Base-by-base conservation (phyloP, 2,797 vertebrate species). In the Sebastes nivosus region DNA sequence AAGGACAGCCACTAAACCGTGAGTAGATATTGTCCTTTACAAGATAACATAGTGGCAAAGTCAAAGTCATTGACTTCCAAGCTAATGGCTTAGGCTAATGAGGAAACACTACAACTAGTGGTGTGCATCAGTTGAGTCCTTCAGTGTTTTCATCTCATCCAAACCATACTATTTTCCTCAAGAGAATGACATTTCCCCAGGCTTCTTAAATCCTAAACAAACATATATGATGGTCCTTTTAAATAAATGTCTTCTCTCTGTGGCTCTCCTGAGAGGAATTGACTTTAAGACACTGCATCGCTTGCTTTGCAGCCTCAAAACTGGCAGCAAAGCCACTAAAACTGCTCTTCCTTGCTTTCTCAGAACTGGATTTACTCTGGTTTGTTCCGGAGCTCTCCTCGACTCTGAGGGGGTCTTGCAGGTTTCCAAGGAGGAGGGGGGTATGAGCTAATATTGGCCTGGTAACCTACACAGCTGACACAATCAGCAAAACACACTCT, bases 361-460 rank as follows among this genome's bases (percentile, higher is more conserved):
- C 70, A 57, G 22, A 59, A 29, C 34, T 68, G 29, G 71, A 81
- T 66, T 84, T 83, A 36, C 52, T 68, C 12, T 72, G 67, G 54
- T 81, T 59, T 82, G 55, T 79, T 78, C 60, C n/a, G 2, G 24
- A 54, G 64, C 14, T 71, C 24, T 68, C 46, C 20, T 4, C 3
- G 2, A 22, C 2, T 73, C 46, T 18, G 14, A 18, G 42, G 42
- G 42, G 42, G 42, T 57, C 24, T 42, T 52, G 9, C 29, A 65
- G 10, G 36, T 59, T 65, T 70, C 54, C 29, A 38, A 29, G 24
- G 8, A 16, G 38, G 30, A 25, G 5, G 16, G 16, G 42, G 6
- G 4, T 18, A 36, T 55, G 34, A 70, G 79, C 54, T 54, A 34
- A 32, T 76, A 65, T 76, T 13, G 6, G 54, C 75, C 38, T 32